These are phyloP conservation scores for Neodon shergylaensis DNA, from an alignment of 2,113 vertebrate genomes.

Conservation along the genomic window DNA sequence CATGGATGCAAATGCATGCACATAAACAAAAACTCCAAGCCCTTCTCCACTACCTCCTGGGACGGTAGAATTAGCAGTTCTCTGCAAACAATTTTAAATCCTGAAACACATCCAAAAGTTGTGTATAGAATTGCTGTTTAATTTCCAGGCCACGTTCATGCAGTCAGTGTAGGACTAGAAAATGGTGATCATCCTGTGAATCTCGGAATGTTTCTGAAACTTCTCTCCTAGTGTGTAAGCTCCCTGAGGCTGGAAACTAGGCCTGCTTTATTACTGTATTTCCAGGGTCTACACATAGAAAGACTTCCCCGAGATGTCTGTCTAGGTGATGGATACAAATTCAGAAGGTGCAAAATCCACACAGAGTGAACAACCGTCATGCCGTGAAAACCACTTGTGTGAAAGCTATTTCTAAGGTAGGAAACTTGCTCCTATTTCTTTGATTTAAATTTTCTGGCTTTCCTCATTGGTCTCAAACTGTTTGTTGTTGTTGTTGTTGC, in stretches of 20 bases:
- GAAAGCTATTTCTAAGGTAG: neutral
- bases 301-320: slow-evolving; percentile 7
- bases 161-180: neutral
- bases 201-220: neutral
- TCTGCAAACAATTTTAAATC: neutral
- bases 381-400: neutral
- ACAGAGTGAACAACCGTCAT: neutral
- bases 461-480: neutral
- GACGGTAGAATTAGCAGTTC: neutral
- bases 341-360: neutral
- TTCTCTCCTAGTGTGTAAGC: neutral
- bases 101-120: neutral
- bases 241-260: neutral
- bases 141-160: neutral
- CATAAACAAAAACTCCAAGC: neutral
- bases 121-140: neutral
- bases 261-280: neutral
- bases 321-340: neutral
- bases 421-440: neutral
- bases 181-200: neutral
- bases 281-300: slow-evolving; percentile 7
- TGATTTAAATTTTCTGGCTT: neutral
- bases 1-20: too few species aligned
- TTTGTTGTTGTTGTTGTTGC: neutral
- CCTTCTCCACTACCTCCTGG: neutral